Evolutionary conservation across 2,113 vertebrate genomes (phyloP).

Genomic region (Gallinago jamesoni): DNA sequence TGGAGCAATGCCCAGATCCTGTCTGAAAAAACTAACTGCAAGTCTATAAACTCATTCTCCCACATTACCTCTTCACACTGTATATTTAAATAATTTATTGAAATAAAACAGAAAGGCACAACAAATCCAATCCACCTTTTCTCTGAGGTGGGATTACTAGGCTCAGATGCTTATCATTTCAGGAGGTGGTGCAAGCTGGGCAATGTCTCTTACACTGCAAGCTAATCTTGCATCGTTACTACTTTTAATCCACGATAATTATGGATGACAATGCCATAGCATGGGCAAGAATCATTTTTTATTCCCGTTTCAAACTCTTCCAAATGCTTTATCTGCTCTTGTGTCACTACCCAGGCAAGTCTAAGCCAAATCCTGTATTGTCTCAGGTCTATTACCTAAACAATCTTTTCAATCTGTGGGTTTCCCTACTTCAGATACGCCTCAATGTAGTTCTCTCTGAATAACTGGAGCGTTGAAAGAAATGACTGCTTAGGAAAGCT

Average conservation of each 20-base stretch:
- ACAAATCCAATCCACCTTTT: not conserved
- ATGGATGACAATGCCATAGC: not conserved
- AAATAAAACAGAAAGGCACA: not conserved
- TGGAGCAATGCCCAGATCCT: conserved; percentile 14
- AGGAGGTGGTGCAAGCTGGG: not conserved
- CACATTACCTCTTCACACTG: not conserved
- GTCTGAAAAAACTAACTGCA: not conserved
- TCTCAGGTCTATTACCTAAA: not conserved
- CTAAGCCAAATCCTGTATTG: not conserved
- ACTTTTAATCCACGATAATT: not conserved
- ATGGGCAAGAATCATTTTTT: not conserved
- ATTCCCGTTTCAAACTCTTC: not conserved
- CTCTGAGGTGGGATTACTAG: not conserved
- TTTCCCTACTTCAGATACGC: not conserved
- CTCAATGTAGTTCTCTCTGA: not conserved
- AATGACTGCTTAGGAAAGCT: not conserved
- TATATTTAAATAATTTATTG: conserved; percentile 9
- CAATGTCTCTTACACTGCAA: not conserved
- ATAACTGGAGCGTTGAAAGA: not conserved
- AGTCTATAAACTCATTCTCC: not conserved
- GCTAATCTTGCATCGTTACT: not conserved
- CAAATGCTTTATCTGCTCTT: not conserved
- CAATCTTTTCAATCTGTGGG: not conserved
- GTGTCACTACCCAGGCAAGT: not conserved
- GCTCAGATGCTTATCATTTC: not conserved